Evolutionary conservation across 1,140 invertebrate genomes (phyloP), one percentile per base, ranked within the genome.

Genomic region (Rhyzopertha dominica): DNA sequence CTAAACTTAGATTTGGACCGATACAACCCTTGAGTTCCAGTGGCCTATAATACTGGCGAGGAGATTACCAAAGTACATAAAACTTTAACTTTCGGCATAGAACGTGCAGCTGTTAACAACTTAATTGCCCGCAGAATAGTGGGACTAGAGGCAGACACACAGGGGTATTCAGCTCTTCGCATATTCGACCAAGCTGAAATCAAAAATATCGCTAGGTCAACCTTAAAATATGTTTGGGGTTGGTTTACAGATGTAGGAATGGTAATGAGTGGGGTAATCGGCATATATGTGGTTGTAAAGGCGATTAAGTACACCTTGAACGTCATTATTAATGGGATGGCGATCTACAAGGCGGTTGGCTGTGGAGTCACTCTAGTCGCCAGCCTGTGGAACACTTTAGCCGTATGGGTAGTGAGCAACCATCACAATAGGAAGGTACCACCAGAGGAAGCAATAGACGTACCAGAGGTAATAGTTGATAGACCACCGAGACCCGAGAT

Each of bases 31-130:
- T 48, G 18, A 40, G 46, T 1, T 10, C 16, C 12, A 18, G 28
- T 8, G 39, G 46, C 8, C 17, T 48, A n/a, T 48, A n/a, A 48
- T 36, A 43, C 39, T 2, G 39, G 43, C 42, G 40, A 43, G 10
- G 32, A 43, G 36, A 22, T 48, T 18, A 5, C 13, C 2, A 43
- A 28, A 26, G 31, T 32, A 25, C 46, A 48, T 14, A 29, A 35
- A 19, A 5, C 13, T 13, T 13, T 43, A 34, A 43, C 39, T n/a
- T 48, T 48, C 37, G 46, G 46, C n/a, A 34, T 22, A 5, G 13
- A 43, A 36, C 8, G 46, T 12, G 5, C 19, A 19, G 32, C 32
- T 26, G 40, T 48, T 2, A 12, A 42, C 24, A 48, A 43, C 28
- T 43, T 48, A n/a, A 35, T 48, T 18, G 17, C 16, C 7, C 5